Evolutionary conservation across 2,797 vertebrate species (phyloP).

Genomic region (Columba guinea): DNA sequence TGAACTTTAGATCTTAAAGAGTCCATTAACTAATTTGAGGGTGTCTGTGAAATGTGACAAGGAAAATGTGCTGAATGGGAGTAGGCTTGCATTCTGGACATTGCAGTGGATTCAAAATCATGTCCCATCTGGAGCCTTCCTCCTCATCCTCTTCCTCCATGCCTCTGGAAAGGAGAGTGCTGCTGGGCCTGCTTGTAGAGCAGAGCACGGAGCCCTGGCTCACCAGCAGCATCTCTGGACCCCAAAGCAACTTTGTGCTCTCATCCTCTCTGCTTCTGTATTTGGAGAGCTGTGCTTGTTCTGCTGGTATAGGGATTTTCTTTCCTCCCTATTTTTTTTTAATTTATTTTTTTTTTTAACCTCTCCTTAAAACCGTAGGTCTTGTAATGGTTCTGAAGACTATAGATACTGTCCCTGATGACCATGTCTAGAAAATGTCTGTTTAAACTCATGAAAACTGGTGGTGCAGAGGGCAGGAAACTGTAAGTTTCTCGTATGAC

Average conservation of each 20-base stretch:
- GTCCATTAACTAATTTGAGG: not conserved
- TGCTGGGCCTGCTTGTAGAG: not conserved
- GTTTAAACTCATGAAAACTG: not conserved
- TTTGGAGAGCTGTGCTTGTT: not conserved
- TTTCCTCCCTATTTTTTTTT: not conserved
- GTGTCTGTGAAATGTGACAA: not conserved
- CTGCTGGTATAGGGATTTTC: not conserved
- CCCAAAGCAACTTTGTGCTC: not conserved
- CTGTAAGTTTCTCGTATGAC: not conserved
- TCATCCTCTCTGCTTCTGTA: not conserved
- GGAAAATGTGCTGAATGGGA: not conserved
- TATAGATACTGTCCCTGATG: not conserved
- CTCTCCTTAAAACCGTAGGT: not conserved
- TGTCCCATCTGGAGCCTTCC: not conserved
- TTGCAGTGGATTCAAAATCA: not conserved
- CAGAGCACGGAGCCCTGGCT: not conserved
- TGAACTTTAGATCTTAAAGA: not conserved
- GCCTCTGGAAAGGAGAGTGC: not conserved
- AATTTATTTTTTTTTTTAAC: too few species aligned
- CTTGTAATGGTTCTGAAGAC: not conserved
- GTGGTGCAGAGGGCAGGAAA: not conserved
- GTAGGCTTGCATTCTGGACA: not conserved
- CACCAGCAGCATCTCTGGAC: not conserved
- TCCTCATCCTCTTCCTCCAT: not conserved
- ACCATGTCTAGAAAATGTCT: not conserved